Evolutionary conservation across 2,888 invertebrate genomes (phyloP).

Genomic region (Agrochola macilenta): DNA sequence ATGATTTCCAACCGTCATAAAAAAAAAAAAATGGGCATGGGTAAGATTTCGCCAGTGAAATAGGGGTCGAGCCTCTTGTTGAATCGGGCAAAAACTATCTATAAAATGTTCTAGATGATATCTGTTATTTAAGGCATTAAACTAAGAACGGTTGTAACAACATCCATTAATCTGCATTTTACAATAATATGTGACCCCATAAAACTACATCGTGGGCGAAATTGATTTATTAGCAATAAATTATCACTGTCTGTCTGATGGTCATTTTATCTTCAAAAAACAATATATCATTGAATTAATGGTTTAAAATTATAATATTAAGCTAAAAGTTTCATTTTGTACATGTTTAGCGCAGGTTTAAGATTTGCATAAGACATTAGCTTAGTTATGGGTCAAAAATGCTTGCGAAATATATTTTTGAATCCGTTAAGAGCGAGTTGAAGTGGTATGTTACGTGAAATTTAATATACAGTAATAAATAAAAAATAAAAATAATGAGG

Average conservation of each 20-base stretch:
- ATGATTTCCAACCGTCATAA: too few relatives aligned
- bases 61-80: too few relatives aligned
- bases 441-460: not conserved
- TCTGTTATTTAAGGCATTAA: conserved; percentile 1
- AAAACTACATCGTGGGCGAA: conserved; percentile 58
- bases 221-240: conserved; percentile 52
- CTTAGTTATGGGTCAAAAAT: conserved; percentile 30
- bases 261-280: conserved; percentile 51
- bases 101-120: not conserved
- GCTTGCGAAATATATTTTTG: conserved; percentile 7
- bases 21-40: too few relatives aligned
- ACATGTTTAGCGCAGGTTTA: not conserved
- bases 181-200: conserved; percentile 49
- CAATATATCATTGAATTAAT: conserved; percentile 61
- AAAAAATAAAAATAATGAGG: not conserved
- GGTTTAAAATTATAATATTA: conserved; percentile 45
- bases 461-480: not conserved
- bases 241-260: conserved; percentile 33
- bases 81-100: not conserved
- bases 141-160: conserved; percentile 7
- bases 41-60: not conserved
- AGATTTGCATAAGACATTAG: conserved; percentile 40
- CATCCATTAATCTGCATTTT: conserved; percentile 34
- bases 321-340: conserved; percentile 16
- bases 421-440: not conserved